Base-by-base conservation (phyloP, 2,888 invertebrate genomes). In the Idaea biselata region DNA sequence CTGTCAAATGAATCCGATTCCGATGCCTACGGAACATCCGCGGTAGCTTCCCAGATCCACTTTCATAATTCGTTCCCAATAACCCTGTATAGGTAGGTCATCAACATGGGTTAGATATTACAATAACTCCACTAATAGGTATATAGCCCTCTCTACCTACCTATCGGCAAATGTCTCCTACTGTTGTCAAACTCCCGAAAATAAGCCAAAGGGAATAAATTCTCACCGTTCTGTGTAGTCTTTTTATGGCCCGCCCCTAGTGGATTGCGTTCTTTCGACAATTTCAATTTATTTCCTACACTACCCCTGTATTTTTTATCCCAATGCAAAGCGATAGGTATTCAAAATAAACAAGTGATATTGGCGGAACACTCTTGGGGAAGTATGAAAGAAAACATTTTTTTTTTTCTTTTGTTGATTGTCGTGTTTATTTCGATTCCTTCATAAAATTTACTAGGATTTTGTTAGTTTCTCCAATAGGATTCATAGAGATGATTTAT, bases 261-360 rank as follows among this genome's bases (percentile, higher is more conserved):
- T 76, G 84, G 81, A 83, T 86, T 83, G 82, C 79, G 77, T 77
- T 82, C 79, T 81, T 84, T 84, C 81, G 79, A 83, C 87, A 83
- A 84, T 88, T 87, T 85, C 87, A 88, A 88, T 88, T 85, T 86
- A 85, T 87, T 73, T 81, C 78, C 81, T 66, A 70, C 76, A 66
- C 18, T 56, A 18, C 80, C 74, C 78, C 78, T 82, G 81, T 81
- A 82, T 85, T 86, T 87, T 87, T 87, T 84, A 79, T 44, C 44
- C 44, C 79, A 77, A 88, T 89, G 89, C 88, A 88, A 88, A 88
- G 81, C 84, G 81, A 82, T 83, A 79, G 81, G 18, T 54, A 44
- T 58, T 58, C 58, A 32, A 17, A 17, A 60, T 58, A 60, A 59
- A 64, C 64, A 64, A 55, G 55, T n/a, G 16, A 17, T 55, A 17